Evolutionary conservation across 2,888 invertebrate genomes (phyloP), one percentile per base, ranked within the genome.

Genomic region (Muschampia plurimacula): DNA sequence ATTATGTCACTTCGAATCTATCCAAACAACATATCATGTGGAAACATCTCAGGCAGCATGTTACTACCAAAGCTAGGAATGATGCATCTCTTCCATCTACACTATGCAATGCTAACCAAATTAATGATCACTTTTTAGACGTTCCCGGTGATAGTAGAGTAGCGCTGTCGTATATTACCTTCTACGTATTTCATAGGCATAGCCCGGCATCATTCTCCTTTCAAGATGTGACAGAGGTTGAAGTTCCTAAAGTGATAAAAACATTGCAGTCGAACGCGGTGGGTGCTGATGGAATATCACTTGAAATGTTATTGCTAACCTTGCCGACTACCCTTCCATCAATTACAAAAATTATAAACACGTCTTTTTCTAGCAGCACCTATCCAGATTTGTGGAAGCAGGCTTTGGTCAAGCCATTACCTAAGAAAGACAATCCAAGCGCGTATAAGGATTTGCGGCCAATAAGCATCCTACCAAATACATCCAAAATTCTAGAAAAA

Each of bases 51-150:
- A 66, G 32, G 10, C 32, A 36, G 28, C 49, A 49, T 36, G 36
- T 67, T 2, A 41, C 12, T 57, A 0, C 55, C 96, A 32, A 49
- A 9, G 12, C 49, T 4, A 32, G 12, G 4, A 60, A 32, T 36
- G 10, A 32, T 1, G 5, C 28, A 1, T 60, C 13, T 4, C 9
- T 60, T 60, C 59, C 59, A 60, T 1, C 36, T 7, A 10, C 4
- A 0, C 6, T 57, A 9, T n/a, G 22, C 0, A 15, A 5, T 57
- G 28, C 57, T 9, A 10, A 28, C n/a, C 9, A 57, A 57, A 22
- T 28, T 7, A 57, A 57, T 28, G 57, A 15, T 9, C 57, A 57
- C 22, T 57, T 57, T 15, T 22, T 57, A 15, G n/a, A 57, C n/a
- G n/a, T 57, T 5, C 22, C 57, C n/a, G 57, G 57, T 5, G 4